Evolutionary conservation across 2,797 vertebrate genomes (phyloP).

Genomic region (Sphenopsis melanotis): DNA sequence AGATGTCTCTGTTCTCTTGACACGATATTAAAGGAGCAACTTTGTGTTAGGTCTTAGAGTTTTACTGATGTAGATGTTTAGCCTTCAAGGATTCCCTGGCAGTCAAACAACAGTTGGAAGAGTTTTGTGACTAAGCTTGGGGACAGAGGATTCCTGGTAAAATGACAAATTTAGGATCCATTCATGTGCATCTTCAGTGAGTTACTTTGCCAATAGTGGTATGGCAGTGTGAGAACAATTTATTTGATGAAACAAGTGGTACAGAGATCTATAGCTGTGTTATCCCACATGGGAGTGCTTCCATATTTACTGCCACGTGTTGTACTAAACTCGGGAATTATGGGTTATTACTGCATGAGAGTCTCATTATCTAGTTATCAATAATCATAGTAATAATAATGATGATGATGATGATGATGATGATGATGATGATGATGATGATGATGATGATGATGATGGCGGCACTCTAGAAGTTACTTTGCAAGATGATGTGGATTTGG

Average conservation of each 20-base stretch:
- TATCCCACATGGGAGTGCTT: background rate
- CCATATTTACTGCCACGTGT: background rate
- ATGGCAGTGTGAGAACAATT: background rate
- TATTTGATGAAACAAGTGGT: background rate
- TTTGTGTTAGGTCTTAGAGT: background rate
- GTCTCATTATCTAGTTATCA: background rate
- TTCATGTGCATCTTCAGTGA: background rate
- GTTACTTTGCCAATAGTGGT: accelerated
- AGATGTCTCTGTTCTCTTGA: background rate
- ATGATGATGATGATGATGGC: too few relatives aligned
- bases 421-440: too few relatives aligned
- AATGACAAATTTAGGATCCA: background rate
- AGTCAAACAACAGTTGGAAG: background rate
- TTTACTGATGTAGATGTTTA: background rate
- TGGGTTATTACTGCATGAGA: background rate
- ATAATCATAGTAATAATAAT: background rate
- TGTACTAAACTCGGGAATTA: background rate
- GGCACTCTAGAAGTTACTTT: background rate
- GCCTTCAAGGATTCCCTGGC: background rate
- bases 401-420: too few relatives aligned
- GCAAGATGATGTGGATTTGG: background rate
- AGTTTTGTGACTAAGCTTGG: background rate
- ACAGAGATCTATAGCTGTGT: background rate
- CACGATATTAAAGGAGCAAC: background rate
- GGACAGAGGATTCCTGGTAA: background rate